These are phyloP conservation scores for Mus caroli DNA, from an alignment of 2,797 vertebrate species.

Conservation along the genomic window DNA sequence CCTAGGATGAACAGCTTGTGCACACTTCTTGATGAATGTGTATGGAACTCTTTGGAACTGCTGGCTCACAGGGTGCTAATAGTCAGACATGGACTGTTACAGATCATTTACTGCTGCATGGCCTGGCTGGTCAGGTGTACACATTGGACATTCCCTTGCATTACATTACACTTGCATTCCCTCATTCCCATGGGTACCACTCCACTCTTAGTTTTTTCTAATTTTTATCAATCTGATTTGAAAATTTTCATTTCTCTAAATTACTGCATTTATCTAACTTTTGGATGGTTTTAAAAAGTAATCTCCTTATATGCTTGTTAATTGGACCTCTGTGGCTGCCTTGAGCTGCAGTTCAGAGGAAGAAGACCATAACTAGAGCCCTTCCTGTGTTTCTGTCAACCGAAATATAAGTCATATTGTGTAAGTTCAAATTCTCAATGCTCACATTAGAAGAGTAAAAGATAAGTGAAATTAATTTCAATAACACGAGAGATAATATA, in stretches of 20 bases:
- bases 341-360: not conserved
- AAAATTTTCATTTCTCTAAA: not conserved
- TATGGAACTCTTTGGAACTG: not conserved
- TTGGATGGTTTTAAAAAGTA: not conserved
- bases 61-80: not conserved
- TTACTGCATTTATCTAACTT: not conserved
- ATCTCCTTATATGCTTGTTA: not conserved
- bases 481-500: not conserved
- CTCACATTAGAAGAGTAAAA: not conserved
- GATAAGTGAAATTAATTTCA: not conserved
- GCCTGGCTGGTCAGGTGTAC: not conserved
- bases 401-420: not conserved
- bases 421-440: conserved; percentile 12
- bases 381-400: not conserved
- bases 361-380: not conserved
- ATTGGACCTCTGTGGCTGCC: not conserved
- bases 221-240: not conserved
- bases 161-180: no score
- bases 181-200: no score
- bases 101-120: not conserved
- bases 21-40: not conserved
- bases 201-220: not conserved
- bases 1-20: not conserved
- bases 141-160: not conserved
- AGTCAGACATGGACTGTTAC: not conserved